Evolutionary conservation across 2,113 vertebrate genomes (phyloP).

Genomic region (Lasiurus borealis): DNA sequence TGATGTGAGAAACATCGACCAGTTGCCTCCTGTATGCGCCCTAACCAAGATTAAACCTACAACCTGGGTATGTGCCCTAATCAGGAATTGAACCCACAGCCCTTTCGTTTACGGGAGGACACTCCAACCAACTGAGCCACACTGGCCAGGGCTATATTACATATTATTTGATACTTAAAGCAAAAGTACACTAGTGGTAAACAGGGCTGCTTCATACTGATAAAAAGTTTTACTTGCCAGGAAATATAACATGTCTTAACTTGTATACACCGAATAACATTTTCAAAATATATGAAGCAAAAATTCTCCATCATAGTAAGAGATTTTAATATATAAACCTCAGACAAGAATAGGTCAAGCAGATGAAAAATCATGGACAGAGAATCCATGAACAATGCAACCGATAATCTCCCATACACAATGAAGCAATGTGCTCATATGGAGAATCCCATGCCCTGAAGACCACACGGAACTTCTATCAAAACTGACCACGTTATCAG

Average conservation of each 20-base stretch:
- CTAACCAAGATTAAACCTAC: no score
- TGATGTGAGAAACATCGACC: no score
- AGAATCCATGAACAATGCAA: neutral
- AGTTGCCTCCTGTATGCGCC: no score
- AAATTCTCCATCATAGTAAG: neutral
- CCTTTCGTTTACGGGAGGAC: no score
- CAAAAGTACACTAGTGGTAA: neutral
- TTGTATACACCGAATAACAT: neutral
- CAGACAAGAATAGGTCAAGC: neutral
- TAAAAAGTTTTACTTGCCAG: neutral
- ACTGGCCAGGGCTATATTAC: neutral
- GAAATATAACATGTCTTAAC: constrained; percentile 5
- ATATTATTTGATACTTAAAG: neutral
- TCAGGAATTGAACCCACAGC: no score
- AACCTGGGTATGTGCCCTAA: no score
- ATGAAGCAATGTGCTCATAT: neutral
- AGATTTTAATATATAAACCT: constrained; percentile 18
- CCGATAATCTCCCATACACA: neutral
- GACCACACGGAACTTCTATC: neutral
- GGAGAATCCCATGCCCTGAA: neutral
- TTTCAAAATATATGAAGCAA: neutral
- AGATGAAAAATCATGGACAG: neutral
- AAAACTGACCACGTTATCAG: neutral
- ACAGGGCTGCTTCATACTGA: neutral
- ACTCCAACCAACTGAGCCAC: no score